Evolutionary conservation across 2,113 vertebrate genomes (phyloP).

Genomic region (Strix aluco): DNA sequence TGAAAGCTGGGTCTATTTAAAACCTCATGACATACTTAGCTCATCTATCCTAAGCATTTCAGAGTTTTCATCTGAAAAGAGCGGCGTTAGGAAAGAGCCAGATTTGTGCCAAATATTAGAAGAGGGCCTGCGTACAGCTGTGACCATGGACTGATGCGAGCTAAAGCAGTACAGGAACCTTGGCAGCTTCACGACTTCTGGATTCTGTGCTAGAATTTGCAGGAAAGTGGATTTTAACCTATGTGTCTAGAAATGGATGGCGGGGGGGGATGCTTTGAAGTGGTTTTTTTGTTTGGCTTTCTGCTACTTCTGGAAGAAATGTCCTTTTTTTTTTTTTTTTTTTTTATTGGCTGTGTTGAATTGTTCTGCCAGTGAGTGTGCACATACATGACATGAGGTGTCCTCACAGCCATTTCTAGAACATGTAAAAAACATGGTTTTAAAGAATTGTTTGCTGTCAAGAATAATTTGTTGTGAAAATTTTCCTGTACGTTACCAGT

Average conservation of each 20-base stretch:
- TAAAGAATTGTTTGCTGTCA: background rate
- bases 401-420: background rate
- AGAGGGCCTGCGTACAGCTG: background rate
- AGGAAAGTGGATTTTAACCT: background rate
- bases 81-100: background rate
- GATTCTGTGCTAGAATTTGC: background rate
- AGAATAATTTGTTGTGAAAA: background rate
- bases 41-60: background rate
- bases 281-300: background rate
- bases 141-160: background rate
- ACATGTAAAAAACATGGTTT: background rate
- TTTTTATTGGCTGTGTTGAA: background rate
- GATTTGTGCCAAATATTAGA: background rate
- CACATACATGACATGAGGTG: background rate
- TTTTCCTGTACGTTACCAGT: background rate
- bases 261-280: background rate
- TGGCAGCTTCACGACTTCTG: background rate
- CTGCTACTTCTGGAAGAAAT: background rate
- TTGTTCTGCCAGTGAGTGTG: background rate
- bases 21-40: background rate
- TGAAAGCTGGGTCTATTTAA: background rate
- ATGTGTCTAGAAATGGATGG: no score
- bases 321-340: background rate
- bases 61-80: background rate
- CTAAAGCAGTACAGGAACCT: background rate